These are phyloP conservation scores for Nomia melanderi DNA, from an alignment of 1,140 invertebrate genomes.

Conservation along the genomic window DNA sequence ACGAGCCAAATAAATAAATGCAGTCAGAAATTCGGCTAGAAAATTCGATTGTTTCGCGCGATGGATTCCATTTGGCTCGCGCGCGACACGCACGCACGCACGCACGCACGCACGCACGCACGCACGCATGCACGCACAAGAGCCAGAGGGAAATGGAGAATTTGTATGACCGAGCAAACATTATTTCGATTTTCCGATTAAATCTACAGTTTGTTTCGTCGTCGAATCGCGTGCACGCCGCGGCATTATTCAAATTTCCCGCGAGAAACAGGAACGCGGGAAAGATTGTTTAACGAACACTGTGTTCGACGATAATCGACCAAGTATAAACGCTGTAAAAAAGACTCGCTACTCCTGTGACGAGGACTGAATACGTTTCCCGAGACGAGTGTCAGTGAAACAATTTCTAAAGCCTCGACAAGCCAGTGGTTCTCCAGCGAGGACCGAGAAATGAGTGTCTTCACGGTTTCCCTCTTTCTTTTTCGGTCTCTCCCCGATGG, in stretches of 20 bases:
- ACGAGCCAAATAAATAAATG: constrained; percentile 23
- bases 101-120: too few species aligned
- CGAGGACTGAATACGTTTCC: constrained; percentile 41
- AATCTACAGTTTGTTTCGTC: too few species aligned
- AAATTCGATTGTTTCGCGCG: background rate
- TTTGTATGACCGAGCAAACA: background rate
- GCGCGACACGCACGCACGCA: too few species aligned
- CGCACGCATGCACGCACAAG: too few species aligned
- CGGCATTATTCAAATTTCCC: background rate
- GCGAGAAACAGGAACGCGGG: background rate
- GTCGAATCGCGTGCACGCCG: background rate
- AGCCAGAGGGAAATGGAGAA: background rate
- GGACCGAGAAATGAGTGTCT: too few species aligned
- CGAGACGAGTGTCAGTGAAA: constrained; percentile 46
- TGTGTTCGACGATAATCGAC: background rate
- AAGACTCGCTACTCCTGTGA: constrained; percentile 14
- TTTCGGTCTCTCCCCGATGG: too few species aligned
- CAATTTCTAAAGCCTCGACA: constrained; percentile 42
- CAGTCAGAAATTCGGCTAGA: background rate
- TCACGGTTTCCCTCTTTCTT: too few species aligned
- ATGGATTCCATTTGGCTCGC: background rate
- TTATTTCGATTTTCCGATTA: background rate
- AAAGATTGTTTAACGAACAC: constrained; percentile 13
- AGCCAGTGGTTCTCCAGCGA: constrained; percentile 9
- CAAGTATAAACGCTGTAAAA: constrained; percentile 11